Base-by-base conservation (phyloP, 1,140 invertebrate species). In the Drosophila chauvacae region DNA sequence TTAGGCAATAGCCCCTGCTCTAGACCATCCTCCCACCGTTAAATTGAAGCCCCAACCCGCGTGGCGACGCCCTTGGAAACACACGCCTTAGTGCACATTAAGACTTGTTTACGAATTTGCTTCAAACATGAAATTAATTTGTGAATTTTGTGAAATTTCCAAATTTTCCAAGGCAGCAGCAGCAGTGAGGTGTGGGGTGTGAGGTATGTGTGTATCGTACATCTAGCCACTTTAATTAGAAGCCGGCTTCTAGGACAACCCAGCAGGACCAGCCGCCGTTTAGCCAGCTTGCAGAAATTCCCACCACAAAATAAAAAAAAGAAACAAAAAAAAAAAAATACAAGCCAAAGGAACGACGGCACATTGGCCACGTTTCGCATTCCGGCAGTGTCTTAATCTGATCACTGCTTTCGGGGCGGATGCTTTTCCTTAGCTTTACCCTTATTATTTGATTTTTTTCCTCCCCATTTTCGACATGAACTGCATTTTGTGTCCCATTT, bases 81-180 rank as follows among this genome's bases (percentile, higher is more conserved):
- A 84, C 84, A 90, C 84, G 84, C 85, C 80, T 90, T 88, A 81
- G 73, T 88, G 84, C 84, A 88, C 84, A 88, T 88, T 88, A 88
- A 81, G 85, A 78, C 84, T 88, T 88, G 84, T 88, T 88, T 88
- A 84, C 84, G 85, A 81, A 88, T 88, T 90, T 84, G 80, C 85
- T 81, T 88, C 73, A 78, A 84, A 88, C 84, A 84, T 84, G 84
- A 88, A 87, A 88, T 87, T 88, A 87, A 87, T 87, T 87, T 87
- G 80, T 84, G 70, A 87, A 87, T 87, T 87, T 87, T 87, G 76
- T 83, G 74, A 87, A 78, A 87, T 88, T 87, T 87, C 61, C 60
- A 84, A 87, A 83, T 80, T 77, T 71, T 56, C 62, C 56, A 48
- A 47, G 18, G 11, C 47, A 18, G 16, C 55, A 50, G 26, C n/a